Evolutionary conservation across 2,888 invertebrate genomes (phyloP).

Genomic region (Thalpophila matura): DNA sequence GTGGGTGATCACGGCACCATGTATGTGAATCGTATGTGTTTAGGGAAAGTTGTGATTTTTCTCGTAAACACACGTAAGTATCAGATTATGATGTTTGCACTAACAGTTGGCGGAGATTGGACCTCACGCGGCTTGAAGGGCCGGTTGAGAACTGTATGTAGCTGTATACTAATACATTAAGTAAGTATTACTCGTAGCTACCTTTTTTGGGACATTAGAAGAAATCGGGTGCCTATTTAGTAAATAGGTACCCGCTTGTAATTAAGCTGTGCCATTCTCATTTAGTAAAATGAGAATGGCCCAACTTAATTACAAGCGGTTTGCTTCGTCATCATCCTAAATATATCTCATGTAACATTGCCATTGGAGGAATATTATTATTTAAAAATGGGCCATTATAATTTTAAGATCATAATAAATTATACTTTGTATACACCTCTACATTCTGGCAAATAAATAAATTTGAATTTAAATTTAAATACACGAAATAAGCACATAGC

Average conservation of each 20-base stretch:
- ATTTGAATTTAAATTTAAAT: too few species aligned
- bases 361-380: too few species aligned
- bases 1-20: slow-evolving; percentile 64
- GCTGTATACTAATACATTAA: slow-evolving; percentile 28
- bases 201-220: slow-evolving; percentile 4
- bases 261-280: too few species aligned
- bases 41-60: slow-evolving; percentile 63
- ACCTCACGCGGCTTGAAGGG: slow-evolving; percentile 48
- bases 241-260: too few species aligned
- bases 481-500: too few species aligned
- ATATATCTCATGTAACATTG: background rate
- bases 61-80: slow-evolving; percentile 54
- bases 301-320: background rate
- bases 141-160: slow-evolving; percentile 31
- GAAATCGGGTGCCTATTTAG: background rate
- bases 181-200: slow-evolving; percentile 18
- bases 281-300: slow-evolving; percentile 10
- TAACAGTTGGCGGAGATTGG: slow-evolving; percentile 57
- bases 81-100: slow-evolving; percentile 64
- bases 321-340: background rate
- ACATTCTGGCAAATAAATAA: too few species aligned
- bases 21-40: slow-evolving; percentile 63
- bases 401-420: too few species aligned
- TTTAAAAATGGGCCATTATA: too few species aligned
- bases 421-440: too few species aligned